Conservation (phyloP, 2,888 invertebrate species). For the Lasioglossum zephyrum region DNA sequence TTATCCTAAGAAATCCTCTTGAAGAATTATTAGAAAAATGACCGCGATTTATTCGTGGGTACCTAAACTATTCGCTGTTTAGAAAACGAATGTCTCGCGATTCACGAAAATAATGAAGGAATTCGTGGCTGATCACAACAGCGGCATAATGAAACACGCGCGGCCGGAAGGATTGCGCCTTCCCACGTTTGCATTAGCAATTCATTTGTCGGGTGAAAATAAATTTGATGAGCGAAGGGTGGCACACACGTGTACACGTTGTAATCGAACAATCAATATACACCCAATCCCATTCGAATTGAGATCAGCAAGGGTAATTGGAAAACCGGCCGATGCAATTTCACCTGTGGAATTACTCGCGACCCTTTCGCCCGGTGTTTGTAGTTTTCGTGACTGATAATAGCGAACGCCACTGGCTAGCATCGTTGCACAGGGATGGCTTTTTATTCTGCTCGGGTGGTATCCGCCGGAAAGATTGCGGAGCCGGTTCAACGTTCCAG, state of each 20-base stretch:
- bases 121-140: neutral
- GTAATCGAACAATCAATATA: constrained; percentile 51
- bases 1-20: neutral
- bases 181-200: constrained; percentile 25
- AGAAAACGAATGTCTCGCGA: neutral
- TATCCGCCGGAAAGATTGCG: constrained; percentile 47
- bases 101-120: neutral
- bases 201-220: constrained; percentile 45
- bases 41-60: neutral
- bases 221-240: constrained; percentile 44
- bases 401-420: neutral
- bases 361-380: constrained; percentile 7
- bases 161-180: neutral
- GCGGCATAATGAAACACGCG: neutral
- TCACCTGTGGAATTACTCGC: constrained; percentile 42
- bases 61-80: neutral
- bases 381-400: neutral
- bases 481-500: constrained; percentile 33
- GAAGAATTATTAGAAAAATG: neutral
- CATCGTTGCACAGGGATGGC: neutral
- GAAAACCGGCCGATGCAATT: constrained; percentile 63
- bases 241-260: neutral
- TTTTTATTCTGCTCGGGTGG: neutral
- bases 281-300: constrained; percentile 49
- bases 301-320: constrained; percentile 52